Conservation (phyloP, 2,797 vertebrate genomes). For the Sebastolobus altivelis region DNA sequence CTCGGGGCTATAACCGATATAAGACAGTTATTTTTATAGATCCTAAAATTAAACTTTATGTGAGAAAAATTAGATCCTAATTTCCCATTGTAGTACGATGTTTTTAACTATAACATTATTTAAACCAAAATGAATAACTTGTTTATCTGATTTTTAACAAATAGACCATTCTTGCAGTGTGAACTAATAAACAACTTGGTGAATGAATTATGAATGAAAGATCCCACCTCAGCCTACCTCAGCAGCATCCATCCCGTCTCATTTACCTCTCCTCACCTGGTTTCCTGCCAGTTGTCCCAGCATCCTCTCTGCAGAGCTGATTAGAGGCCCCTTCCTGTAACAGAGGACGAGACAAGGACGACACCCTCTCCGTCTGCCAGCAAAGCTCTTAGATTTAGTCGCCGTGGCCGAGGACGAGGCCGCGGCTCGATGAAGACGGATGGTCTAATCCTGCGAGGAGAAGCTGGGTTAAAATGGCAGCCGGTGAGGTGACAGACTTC, state of each 20-base stretch:
- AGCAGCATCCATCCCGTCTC: constrained; percentile 40
- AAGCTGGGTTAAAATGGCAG: constrained; percentile 24
- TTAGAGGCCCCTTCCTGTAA: constrained; percentile 57
- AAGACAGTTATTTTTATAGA: background rate
- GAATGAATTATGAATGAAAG: constrained; percentile 61
- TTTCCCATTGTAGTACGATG: background rate
- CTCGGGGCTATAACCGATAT: background rate
- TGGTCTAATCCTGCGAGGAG: constrained; percentile 26
- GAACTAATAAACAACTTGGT: constrained; percentile 9
- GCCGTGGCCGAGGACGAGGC: constrained; percentile 22
- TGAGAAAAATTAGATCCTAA: background rate
- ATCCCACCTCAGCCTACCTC: constrained; percentile 16
- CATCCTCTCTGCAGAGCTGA: constrained; percentile 59
- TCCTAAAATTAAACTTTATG: background rate
- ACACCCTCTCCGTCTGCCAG: constrained; percentile 58
- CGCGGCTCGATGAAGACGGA: constrained; percentile 59
- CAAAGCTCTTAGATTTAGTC: constrained; percentile 45
- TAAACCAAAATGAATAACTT: background rate
- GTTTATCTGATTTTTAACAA: background rate
- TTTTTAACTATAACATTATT: background rate
- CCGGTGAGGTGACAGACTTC: background rate
- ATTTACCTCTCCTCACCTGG: constrained; percentile 63
- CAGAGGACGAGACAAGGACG: constrained; percentile 72
- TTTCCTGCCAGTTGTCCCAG: constrained; percentile 59
- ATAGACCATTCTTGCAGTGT: background rate